Evolutionary conservation across 2,888 invertebrate species (phyloP).

Genomic region (Orthosia gracilis): DNA sequence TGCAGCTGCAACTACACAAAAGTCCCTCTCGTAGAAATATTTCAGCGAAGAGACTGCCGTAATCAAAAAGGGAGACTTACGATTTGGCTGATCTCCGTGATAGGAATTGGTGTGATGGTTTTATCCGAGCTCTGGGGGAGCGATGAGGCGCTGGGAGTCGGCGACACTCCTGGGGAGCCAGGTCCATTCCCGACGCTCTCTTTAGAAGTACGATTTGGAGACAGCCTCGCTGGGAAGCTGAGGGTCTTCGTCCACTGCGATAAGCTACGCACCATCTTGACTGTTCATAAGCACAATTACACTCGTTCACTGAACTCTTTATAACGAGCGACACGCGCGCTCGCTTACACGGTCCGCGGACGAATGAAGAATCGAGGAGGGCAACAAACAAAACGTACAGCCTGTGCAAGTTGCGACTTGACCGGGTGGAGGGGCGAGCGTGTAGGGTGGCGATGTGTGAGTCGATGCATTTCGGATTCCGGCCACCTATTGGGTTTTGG

Average conservation of each 20-base stretch:
- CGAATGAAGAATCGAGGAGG: constrained; percentile 81
- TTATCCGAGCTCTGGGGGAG: constrained; percentile 91
- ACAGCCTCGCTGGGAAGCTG: constrained; percentile 96
- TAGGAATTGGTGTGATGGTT: constrained; percentile 91
- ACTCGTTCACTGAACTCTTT: constrained; percentile 86
- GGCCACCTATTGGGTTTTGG: constrained; percentile 77
- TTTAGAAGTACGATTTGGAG: constrained; percentile 95
- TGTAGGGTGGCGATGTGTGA: constrained; percentile 70
- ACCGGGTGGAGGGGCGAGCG: constrained; percentile 72
- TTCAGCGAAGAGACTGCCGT: constrained; percentile 41
- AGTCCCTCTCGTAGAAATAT: constrained; percentile 57
- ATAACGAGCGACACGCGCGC: constrained; percentile 79
- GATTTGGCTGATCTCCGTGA: constrained; percentile 93
- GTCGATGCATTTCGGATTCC: constrained; percentile 63
- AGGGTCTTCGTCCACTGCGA: constrained; percentile 98
- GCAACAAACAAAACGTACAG: constrained; percentile 78
- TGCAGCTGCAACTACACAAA: constrained; percentile 70
- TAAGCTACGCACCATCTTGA: constrained; percentile 96
- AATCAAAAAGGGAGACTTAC: constrained; percentile 86
- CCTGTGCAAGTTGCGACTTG: constrained; percentile 87
- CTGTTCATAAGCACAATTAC: constrained; percentile 87
- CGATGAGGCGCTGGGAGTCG: constrained; percentile 92
- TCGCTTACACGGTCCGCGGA: constrained; percentile 79
- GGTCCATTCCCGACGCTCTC: constrained; percentile 92
- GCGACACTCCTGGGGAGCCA: constrained; percentile 91